Conservation (phyloP, 2,797 vertebrate genomes). For the Scyliorhinus canicula region DNA sequence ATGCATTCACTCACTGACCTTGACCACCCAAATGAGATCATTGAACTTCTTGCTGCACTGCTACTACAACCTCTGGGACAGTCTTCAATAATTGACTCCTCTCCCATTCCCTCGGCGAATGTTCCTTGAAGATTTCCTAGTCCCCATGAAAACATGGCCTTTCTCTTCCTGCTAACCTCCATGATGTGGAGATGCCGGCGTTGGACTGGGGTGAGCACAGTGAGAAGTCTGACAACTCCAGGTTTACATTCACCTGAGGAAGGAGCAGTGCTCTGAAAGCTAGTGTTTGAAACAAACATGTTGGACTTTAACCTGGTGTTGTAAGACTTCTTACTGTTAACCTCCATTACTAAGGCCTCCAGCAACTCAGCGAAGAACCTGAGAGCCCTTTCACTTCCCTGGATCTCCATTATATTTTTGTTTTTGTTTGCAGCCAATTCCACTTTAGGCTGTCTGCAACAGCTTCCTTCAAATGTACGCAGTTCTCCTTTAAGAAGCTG, state of each 20-base stretch:
- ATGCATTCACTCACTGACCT: neutral
- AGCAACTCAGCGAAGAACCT: no score
- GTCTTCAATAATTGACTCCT: neutral
- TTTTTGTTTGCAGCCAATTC: neutral
- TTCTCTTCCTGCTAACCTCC: neutral
- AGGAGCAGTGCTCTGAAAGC: no score
- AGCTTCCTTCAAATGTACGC: neutral
- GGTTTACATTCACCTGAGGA: no score
- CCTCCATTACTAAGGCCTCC: neutral
- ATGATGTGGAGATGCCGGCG: no score
- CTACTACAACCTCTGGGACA: neutral
- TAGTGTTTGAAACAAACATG: no score
- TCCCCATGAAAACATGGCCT: neutral
- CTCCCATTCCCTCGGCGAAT: neutral
- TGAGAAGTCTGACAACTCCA: no score
- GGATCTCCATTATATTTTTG: neutral
- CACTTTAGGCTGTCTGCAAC: neutral
- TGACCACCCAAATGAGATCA: neutral
- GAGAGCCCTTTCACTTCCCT: neutral
- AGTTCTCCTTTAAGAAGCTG: neutral
- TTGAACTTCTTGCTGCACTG: neutral
- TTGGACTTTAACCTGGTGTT: no score
- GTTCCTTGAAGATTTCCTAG: neutral
- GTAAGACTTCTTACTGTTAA: no score
- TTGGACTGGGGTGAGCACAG: no score